Percentiles rank a stretch among this genome's conserved stretches.
Evolutionary conservation across 2,113 vertebrate species (phyloP).

Genomic region (Salminus brasiliensis): DNA sequence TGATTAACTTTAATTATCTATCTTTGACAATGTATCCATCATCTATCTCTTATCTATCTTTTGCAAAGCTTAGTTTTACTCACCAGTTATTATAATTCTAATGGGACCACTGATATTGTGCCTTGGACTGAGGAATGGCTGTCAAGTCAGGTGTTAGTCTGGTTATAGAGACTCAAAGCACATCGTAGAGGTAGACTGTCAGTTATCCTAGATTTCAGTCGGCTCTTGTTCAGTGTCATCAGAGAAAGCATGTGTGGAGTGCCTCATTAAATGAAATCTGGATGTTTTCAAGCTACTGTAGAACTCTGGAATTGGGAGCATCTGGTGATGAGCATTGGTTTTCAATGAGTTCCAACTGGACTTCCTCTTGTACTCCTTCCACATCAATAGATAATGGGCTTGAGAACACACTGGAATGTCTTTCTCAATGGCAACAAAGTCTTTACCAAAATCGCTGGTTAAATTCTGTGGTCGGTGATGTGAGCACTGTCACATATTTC

Average conservation of each 20-base stretch:
- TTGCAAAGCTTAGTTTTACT: no score
- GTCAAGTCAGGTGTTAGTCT: constrained; percentile 45
- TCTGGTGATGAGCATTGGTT: not conserved
- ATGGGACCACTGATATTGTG: constrained; percentile 49
- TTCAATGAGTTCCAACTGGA: constrained; percentile 14
- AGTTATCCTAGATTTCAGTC: constrained; percentile 45
- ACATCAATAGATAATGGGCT: constrained; percentile 1
- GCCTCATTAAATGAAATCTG: not conserved
- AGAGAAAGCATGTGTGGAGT: constrained; percentile 26
- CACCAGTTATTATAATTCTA: constrained; percentile 6
- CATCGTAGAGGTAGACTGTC: constrained; percentile 41
- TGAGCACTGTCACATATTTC: not conserved
- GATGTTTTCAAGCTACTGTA: not conserved
- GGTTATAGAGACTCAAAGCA: constrained; percentile 48
- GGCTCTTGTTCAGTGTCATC: constrained; percentile 34
- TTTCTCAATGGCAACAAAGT: not conserved
- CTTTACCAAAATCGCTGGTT: constrained; percentile 3
- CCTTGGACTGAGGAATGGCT: constrained; percentile 49
- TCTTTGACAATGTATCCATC: no score
- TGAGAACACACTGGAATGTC: not conserved
- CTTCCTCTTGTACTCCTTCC: not conserved
- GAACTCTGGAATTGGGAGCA: not conserved
- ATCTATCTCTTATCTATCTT: no score
- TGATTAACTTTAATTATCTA: no score
- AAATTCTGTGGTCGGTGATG: not conserved